These are phyloP conservation scores for Chelonia mydas DNA, from an alignment of 2,797 vertebrate species.

Conservation along the genomic window DNA sequence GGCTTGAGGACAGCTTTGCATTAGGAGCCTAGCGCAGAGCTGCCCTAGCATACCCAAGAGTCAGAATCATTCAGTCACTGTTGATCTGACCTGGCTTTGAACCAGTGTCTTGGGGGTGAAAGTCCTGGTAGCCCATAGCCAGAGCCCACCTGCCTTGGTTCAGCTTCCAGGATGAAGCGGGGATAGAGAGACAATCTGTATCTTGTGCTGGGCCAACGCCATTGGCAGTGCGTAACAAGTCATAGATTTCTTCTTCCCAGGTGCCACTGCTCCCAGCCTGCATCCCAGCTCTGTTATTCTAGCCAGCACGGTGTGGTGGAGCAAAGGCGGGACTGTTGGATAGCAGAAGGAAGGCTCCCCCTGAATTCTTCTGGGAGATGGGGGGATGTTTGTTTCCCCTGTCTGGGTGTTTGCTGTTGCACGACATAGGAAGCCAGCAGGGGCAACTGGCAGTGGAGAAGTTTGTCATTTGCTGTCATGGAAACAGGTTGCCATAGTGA, in stretches of 20 bases:
- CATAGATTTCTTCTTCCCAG: background rate
- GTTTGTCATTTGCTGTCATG: conserved; percentile 1
- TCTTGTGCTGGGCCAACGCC: background rate
- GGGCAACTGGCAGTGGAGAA: background rate
- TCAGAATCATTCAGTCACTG: background rate
- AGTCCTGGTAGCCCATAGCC: background rate
- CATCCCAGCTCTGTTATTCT: background rate
- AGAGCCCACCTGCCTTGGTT: background rate
- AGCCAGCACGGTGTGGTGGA: background rate
- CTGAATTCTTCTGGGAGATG: background rate
- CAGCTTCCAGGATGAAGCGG: background rate
- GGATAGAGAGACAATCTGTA: background rate
- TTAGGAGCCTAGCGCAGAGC: background rate
- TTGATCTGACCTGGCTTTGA: background rate
- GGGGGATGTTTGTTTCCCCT: background rate
- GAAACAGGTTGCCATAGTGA: conserved; percentile 10
- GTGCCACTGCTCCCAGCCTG: background rate
- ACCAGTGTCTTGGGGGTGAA: background rate
- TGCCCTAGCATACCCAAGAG: background rate
- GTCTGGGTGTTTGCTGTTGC: background rate
- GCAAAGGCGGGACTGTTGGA: background rate
- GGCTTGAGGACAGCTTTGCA: background rate
- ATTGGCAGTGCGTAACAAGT: background rate
- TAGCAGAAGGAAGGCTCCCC: background rate
- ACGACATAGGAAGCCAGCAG: background rate